Percentiles rank a stretch among this genome's conserved stretches.
These are phyloP conservation scores for Exocentrus adspersus DNA, from an alignment of 2,888 invertebrate species.

Conservation along the genomic window DNA sequence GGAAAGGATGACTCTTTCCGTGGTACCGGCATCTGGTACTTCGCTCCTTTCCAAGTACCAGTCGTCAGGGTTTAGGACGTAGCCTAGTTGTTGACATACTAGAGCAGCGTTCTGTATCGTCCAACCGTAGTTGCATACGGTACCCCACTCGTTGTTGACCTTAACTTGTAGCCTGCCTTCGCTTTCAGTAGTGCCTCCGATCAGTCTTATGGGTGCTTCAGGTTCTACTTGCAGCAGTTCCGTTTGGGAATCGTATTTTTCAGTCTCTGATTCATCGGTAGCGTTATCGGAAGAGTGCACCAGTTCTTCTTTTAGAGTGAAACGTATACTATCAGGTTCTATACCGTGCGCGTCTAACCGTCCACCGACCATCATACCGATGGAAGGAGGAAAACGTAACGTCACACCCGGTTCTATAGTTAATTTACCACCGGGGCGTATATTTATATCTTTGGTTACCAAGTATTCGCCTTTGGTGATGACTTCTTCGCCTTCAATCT, in stretches of 20 bases:
- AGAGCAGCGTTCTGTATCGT: constrained; percentile 89
- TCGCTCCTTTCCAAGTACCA: constrained; percentile 87
- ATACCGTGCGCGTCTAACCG: constrained; percentile 85
- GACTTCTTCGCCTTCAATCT: constrained; percentile 90
- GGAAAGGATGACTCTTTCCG: constrained; percentile 81
- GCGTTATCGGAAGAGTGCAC: constrained; percentile 73
- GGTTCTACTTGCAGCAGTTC: constrained; percentile 73
- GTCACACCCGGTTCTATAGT: constrained; percentile 89
- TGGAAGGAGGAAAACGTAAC: constrained; percentile 88
- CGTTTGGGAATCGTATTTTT: constrained; percentile 63
- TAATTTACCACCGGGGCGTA: constrained; percentile 91
- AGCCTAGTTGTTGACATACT: constrained; percentile 94
- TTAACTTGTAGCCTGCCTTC: constrained; percentile 91
- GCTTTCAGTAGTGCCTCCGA: constrained; percentile 81
- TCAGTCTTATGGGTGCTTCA: constrained; percentile 77
- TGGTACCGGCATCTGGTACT: constrained; percentile 80
- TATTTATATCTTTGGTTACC: constrained; percentile 93
- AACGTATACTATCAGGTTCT: constrained; percentile 80
- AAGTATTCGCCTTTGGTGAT: constrained; percentile 86
- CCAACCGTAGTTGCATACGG: constrained; percentile 97
- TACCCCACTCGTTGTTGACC: constrained; percentile 92
- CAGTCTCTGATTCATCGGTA: constrained; percentile 67
- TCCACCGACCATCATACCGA: constrained; percentile 97
- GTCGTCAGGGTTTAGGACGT: constrained; percentile 90
- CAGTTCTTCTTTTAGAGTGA: constrained; percentile 82